Evolutionary conservation across 1,140 invertebrate genomes (phyloP).

Genomic region (Mercenaria mercenaria): DNA sequence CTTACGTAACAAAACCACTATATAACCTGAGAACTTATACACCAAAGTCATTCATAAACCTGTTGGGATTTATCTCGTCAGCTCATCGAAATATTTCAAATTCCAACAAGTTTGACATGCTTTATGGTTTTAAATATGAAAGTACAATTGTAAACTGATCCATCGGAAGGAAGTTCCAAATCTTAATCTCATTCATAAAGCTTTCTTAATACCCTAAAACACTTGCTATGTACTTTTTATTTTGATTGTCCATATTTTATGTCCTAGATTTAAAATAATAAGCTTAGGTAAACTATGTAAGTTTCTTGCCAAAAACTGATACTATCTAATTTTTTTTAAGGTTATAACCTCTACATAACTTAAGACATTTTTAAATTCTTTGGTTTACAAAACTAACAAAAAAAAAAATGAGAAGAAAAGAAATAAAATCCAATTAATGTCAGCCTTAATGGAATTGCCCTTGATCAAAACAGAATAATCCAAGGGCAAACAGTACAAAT

Average conservation of each 20-base stretch:
- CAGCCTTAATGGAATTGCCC: background rate
- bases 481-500: constrained; percentile 17
- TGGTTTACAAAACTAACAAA: background rate
- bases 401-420: background rate
- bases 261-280: background rate
- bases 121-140: background rate
- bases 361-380: background rate
- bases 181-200: background rate
- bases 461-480: constrained; percentile 8
- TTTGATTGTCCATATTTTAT: background rate
- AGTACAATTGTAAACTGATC: background rate
- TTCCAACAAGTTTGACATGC: background rate
- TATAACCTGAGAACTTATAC: background rate
- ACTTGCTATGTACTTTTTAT: background rate
- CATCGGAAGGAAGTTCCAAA: background rate
- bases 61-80: background rate
- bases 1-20: background rate
- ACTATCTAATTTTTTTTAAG: background rate
- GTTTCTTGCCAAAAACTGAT: background rate
- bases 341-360: background rate
- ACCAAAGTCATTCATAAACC: constrained; percentile 13
- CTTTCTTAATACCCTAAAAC: background rate
- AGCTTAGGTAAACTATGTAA: background rate
- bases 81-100: constrained; percentile 2
- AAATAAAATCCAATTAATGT: background rate